These are phyloP conservation scores for Centropristis striata DNA, from an alignment of 2,113 vertebrate genomes.

Conservation along the genomic window DNA sequence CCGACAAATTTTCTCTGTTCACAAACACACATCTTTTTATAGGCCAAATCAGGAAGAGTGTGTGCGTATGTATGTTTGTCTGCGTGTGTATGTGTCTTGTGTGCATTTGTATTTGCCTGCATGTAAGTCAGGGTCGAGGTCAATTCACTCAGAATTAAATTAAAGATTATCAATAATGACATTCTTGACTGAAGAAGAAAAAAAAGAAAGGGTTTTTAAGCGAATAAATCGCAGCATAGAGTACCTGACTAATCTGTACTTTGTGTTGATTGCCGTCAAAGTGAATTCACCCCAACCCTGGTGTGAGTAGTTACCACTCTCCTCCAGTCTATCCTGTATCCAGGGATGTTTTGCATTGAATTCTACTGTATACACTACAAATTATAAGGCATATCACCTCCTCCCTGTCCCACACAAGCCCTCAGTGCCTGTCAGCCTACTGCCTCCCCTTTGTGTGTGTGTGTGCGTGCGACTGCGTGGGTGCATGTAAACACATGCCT, in stretches of 20 bases:
- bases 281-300: slow-evolving; percentile 76
- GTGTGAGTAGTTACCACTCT: slow-evolving; percentile 78
- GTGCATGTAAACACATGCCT: slow-evolving; percentile 82
- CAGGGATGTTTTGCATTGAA: slow-evolving; percentile 82
- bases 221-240: slow-evolving; percentile 48
- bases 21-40: slow-evolving; percentile 80
- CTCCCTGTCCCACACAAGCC: slow-evolving; percentile 81
- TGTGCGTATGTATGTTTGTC: slow-evolving; percentile 32
- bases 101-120: slow-evolving; percentile 76
- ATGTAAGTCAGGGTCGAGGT: slow-evolving; percentile 80
- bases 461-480: slow-evolving; percentile 77
- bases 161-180: slow-evolving; percentile 49
- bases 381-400: slow-evolving; percentile 84
- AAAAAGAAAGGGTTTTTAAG: slow-evolving; percentile 44
- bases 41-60: slow-evolving; percentile 84
- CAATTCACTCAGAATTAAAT: slow-evolving; percentile 73
- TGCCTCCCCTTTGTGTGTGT: slow-evolving; percentile 89
- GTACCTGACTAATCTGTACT: slow-evolving; percentile 35
- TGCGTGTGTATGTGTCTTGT: slow-evolving; percentile 26
- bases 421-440: slow-evolving; percentile 85
- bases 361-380: slow-evolving; percentile 86
- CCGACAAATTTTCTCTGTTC: slow-evolving; percentile 68
- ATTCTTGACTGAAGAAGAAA: slow-evolving; percentile 55
- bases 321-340: slow-evolving; percentile 85
- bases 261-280: slow-evolving; percentile 42